Evolutionary conservation across 2,113 vertebrate species (phyloP), one percentile per base, ranked within the genome.

Genomic region (Hemichromis elongatus): DNA sequence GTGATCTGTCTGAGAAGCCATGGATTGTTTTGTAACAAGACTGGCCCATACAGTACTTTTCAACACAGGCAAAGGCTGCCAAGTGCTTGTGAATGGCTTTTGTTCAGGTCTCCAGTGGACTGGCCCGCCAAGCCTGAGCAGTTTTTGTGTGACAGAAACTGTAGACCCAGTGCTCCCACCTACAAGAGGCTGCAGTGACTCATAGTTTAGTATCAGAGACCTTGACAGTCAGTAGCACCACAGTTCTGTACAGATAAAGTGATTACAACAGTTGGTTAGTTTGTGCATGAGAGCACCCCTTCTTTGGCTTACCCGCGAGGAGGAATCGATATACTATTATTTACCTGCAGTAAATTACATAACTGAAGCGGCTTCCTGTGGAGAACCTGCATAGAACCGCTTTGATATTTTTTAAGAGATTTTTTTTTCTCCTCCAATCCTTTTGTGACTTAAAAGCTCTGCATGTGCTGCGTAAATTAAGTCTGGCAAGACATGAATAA

Each of bases 131-230:
- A 89, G 77, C 88, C 89, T 53, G 81, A 90, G 82, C 82, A 14
- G 55, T 88, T 90, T 94, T 91, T 93, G 82, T 95, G 79, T 83
- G 24, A 68, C 82, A 85, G 73, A 83, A 90, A 84, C 84, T 86
- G 86, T 89, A 92, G 88, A 86, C 68, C 54, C 53, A 86, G 84
- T 77, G 61, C 75, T 86, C 81, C 83, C 82, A 89, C 84, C 83
- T 80, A 83, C 91, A 82, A 88, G 89, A 94, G 94, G 93, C 90
- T 87, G 11, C 13, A 93, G 77, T 95, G 94, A 95, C 79, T 96
- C 95, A 96, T 45, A 91, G 95, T 93, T 92, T 68, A 90, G 90
- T 93, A 87, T 92, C 90, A 81, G 14, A 84, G 84, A 90, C 82
- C 87, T 89, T 93, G 85, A 92, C 86, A 80, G 66, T 89, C 81